Percentiles rank a stretch among this genome's conserved stretches.
Evolutionary conservation across 2,888 invertebrate genomes (phyloP).

Genomic region (Hirtodrosophila confusa): DNA sequence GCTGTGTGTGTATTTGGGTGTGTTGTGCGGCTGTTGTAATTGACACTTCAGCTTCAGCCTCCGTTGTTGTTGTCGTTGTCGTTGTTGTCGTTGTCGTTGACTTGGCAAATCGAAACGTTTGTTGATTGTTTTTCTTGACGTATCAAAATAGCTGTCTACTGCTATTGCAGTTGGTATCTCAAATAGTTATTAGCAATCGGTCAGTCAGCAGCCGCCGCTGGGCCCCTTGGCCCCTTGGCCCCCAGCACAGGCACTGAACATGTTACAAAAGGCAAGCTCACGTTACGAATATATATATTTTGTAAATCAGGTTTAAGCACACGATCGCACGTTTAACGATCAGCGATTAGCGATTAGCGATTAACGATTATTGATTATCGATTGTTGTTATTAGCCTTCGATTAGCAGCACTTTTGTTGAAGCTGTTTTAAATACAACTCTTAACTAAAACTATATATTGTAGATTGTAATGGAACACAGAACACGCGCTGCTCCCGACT

Average conservation of each 20-base stretch:
- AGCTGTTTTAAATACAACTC: too few species aligned
- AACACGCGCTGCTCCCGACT: too few species aligned
- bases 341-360: too few species aligned
- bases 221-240: constrained; percentile 9
- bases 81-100: constrained; percentile 32
- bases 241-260: constrained; percentile 3
- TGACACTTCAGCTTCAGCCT: constrained; percentile 67
- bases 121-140: constrained; percentile 40
- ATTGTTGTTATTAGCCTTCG: background rate
- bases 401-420: too few species aligned
- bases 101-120: constrained; percentile 42
- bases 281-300: constrained; percentile 10
- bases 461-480: too few species aligned
- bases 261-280: constrained; percentile 16
- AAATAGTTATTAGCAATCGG: constrained; percentile 30
- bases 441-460: too few species aligned
- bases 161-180: background rate
- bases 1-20: constrained; percentile 42
- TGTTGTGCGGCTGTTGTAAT: constrained; percentile 68
- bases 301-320: constrained; percentile 50
- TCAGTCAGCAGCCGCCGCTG: constrained; percentile 19
- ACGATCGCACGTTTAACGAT: constrained; percentile 14
- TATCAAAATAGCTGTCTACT: background rate
- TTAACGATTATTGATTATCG: constrained; percentile 30
- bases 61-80: constrained; percentile 7